phyloP scores from a whole-genome alignment of 2,888 invertebrate species.

The Aplocera efformata region DNA sequence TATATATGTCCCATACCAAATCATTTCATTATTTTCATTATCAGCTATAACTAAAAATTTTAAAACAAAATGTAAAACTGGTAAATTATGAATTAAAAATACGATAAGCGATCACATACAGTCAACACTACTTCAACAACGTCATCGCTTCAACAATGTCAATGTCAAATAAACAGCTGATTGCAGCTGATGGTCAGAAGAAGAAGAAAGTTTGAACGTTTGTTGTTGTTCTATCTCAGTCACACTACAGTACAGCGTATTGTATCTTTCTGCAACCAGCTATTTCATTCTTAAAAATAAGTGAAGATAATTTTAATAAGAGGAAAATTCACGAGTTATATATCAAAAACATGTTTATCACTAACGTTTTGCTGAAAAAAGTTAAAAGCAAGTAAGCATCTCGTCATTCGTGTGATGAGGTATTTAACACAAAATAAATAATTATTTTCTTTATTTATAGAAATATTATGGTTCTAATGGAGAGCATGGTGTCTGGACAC shows the following conservation, averaged over 20 bases:
- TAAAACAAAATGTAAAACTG: too few species aligned
- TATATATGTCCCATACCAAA: too few species aligned
- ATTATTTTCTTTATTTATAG: conserved; percentile 64
- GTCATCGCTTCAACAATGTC: not conserved
- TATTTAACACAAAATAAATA: not conserved
- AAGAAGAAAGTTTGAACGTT: not conserved
- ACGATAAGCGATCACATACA: too few species aligned
- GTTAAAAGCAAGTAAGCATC: conserved; percentile 87
- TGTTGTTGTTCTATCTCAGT: conserved; percentile 5
- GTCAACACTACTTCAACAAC: not conserved
- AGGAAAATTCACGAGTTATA: too few species aligned
- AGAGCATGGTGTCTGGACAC: conserved; percentile 90
- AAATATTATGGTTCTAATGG: conserved; percentile 87
- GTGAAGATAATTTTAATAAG: too few species aligned
- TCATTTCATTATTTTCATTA: too few species aligned
- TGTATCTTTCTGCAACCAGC: too few species aligned
- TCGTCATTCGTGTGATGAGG: not conserved
- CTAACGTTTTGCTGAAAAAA: conserved; percentile 85
- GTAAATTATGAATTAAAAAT: too few species aligned
- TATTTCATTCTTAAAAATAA: too few species aligned
- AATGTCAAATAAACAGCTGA: conserved; percentile 8
- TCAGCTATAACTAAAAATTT: too few species aligned
- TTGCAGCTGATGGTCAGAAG: conserved; percentile 8
- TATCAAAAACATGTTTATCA: conserved; percentile 82
- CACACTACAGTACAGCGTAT: not conserved